These are phyloP conservation scores for Diorhabda carinulata DNA, from an alignment of 1,140 invertebrate species.

Conservation along the genomic window DNA sequence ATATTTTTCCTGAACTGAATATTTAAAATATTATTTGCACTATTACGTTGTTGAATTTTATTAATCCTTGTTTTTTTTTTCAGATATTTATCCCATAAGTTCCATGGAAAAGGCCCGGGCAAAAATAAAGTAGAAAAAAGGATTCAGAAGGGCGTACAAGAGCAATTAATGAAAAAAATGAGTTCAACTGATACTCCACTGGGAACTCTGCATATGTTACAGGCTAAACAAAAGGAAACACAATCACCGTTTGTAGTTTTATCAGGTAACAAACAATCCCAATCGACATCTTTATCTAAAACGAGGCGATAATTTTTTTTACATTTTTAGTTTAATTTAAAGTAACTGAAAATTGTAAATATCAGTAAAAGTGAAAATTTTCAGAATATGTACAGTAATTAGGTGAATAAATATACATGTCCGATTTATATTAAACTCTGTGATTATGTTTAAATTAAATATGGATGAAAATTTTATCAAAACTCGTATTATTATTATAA, in stretches of 20 bases:
- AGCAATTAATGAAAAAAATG: constrained; percentile 97
- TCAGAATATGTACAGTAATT: no score
- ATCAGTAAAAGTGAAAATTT: no score
- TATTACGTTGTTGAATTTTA: no score
- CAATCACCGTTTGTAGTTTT: constrained; percentile 93
- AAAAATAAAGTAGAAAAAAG: constrained; percentile 98
- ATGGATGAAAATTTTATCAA: no score
- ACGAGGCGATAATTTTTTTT: constrained; percentile 33
- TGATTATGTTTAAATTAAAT: no score
- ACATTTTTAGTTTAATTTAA: background rate
- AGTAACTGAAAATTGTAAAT: no score
- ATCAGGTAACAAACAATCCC: constrained; percentile 76
- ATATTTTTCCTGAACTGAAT: no score
- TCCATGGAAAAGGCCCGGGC: constrained; percentile 98
- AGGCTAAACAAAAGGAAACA: constrained; percentile 95
- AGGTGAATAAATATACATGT: no score
- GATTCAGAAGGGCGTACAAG: constrained; percentile 91
- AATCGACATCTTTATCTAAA: constrained; percentile 44
- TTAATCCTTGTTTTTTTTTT: background rate
- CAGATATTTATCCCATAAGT: constrained; percentile 89
- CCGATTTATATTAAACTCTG: no score
- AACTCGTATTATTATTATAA: no score
- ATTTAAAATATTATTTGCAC: no score
- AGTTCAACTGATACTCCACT: constrained; percentile 97
- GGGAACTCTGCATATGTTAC: constrained; percentile 87